These are phyloP conservation scores for Parus major DNA, from an alignment of 2,113 vertebrate genomes.

Conservation along the genomic window DNA sequence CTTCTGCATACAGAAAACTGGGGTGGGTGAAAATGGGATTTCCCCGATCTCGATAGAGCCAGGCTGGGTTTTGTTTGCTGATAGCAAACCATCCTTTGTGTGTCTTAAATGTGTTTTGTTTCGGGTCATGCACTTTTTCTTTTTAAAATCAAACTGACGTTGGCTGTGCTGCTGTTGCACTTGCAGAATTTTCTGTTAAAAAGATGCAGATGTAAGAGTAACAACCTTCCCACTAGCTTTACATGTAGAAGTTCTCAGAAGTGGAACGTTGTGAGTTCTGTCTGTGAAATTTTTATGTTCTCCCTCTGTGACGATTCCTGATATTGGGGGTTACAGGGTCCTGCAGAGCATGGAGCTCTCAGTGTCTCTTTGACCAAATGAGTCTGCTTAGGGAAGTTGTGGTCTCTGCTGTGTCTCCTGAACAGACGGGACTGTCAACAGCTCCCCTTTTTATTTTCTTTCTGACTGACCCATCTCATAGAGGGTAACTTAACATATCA, in stretches of 20 bases:
- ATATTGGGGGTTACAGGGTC: neutral
- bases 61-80: neutral
- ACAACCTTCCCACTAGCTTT: slow-evolving; percentile 16
- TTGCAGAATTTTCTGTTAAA: slow-evolving; percentile 52
- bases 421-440: neutral
- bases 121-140: slow-evolving; percentile 15
- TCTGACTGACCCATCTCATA: neutral
- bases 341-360: neutral
- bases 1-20: neutral
- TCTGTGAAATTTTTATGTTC: neutral
- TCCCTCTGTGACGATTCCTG: neutral
- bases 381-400: neutral
- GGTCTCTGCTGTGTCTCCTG: neutral
- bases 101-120: slow-evolving; percentile 43
- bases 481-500: neutral
- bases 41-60: neutral
- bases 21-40: slow-evolving; percentile 50
- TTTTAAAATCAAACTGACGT: slow-evolving; percentile 37
- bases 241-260: neutral
- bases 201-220: slow-evolving; percentile 38
- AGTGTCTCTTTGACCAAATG: neutral
- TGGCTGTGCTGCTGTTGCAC: slow-evolving; percentile 26
- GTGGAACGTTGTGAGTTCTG: neutral
- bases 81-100: slow-evolving; percentile 32
- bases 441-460: neutral